Evolutionary conservation across 2,113 vertebrate species (phyloP).

Genomic region (Sminthopsis crassicaudata): DNA sequence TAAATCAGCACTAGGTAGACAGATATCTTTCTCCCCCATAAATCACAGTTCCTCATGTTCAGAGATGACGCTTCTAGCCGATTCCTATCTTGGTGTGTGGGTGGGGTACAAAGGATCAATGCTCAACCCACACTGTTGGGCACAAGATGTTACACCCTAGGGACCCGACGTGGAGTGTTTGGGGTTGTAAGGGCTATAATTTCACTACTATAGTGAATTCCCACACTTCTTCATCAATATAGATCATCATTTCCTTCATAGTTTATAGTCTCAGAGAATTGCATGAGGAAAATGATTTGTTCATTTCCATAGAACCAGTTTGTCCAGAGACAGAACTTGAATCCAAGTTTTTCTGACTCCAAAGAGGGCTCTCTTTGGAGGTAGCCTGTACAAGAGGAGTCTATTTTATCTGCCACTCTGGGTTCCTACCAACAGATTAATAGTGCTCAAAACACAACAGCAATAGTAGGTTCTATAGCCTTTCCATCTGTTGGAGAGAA

Average conservation of each 20-base stretch:
- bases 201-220: not conserved
- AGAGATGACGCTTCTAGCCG: not conserved
- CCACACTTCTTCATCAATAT: not conserved
- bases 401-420: not conserved
- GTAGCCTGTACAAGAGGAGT: not conserved
- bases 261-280: not conserved
- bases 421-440: not conserved
- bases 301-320: not conserved
- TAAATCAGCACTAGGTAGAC: fast-evolving
- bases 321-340: not conserved
- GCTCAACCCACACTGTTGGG: not conserved
- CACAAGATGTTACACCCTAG: not conserved
- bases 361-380: not conserved
- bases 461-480: not conserved
- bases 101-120: not conserved
- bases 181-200: not conserved
- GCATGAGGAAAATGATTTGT: not conserved
- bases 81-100: not conserved
- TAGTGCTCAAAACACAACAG: not conserved
- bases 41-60: not conserved
- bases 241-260: not conserved
- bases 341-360: not conserved
- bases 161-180: not conserved
- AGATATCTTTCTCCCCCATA: not conserved
- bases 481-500: not conserved